Evolutionary conservation across 2,797 vertebrate genomes (phyloP), one percentile per base, ranked within the genome.

Genomic region (Vireo griseus): DNA sequence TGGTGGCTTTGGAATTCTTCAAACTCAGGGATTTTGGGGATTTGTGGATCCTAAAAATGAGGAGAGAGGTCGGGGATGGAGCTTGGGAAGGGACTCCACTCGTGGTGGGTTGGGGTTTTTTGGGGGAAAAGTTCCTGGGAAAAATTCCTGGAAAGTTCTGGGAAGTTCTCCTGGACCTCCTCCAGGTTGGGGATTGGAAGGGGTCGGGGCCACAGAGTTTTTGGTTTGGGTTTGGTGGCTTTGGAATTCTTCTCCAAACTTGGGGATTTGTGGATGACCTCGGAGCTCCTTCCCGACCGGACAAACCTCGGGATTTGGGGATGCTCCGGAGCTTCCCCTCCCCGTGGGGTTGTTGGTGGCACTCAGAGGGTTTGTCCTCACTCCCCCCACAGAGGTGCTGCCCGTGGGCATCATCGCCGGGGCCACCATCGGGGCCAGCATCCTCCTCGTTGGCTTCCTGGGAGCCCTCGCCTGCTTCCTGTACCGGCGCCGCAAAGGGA

Each of bases 401-500:
- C 98, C 99, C 0, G 98, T 99, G 95, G 99, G 99, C 75, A 98
- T 99, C 96, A 99, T 99, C 29, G 99, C 98, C 0, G 99, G 98
- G 7, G 98, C 98, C 90, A 99, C 99, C 57, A 99, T 99, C 18
- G 98, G 98, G 4, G 98, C 98, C 8, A 98, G 98, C 92, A 97
- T 99, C 73, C 97, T 99, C 47, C 95, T 99, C 39, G 94, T 98
- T 94, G 93, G 98, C 86, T 97, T 96, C 96, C 98, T 99, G 42
- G 86, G 97, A 29, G 98, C 97, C 1, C 97, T 99, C 50, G 97
- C 97, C 94, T 99, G 99, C 97, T 98, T 99, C 97, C 97, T 99
- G 25, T 99, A 99, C 97, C 98, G 99, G 80, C 99, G 99, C 73
- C 98, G 99, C 95, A 99, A 99, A 99, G 98, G 98, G 96, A 99